These are phyloP conservation scores for Atta cephalotes DNA, from an alignment of 1,140 invertebrate species.

Conservation along the genomic window DNA sequence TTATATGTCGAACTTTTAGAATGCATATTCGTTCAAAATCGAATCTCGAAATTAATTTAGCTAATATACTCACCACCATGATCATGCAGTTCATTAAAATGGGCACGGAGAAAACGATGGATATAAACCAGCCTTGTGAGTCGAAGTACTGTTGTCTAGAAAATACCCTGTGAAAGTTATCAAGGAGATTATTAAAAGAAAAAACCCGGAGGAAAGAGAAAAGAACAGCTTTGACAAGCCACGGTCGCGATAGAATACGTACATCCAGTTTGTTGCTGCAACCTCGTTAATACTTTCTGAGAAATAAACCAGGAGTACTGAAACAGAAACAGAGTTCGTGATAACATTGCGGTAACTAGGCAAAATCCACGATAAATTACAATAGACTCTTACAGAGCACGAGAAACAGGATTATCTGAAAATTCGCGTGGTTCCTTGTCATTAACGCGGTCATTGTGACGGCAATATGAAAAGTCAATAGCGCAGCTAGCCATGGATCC, in stretches of 20 bases:
- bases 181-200: not conserved
- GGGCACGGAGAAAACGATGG: conserved; percentile 95
- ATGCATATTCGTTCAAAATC: not conserved
- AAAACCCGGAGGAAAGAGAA: not conserved
- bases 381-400: conserved; percentile 90
- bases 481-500: conserved; percentile 93
- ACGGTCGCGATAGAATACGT: conserved; percentile 71
- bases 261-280: conserved; percentile 93
- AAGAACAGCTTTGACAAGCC: not conserved
- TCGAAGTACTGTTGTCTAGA: conserved; percentile 97
- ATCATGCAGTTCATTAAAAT: conserved; percentile 96
- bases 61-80: conserved; percentile 93
- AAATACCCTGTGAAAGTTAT: conserved; percentile 88
- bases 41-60: not conserved
- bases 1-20: not conserved
- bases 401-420: conserved; percentile 94
- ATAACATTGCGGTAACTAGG: conserved; percentile 2
- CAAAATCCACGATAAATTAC: not conserved
- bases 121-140: conserved; percentile 96
- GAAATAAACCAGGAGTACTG: conserved; percentile 94
- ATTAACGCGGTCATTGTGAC: conserved; percentile 92
- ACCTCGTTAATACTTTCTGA: conserved; percentile 95
- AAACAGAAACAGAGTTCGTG: conserved; percentile 75
- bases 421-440: conserved; percentile 94
- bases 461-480: conserved; percentile 91